A percentile compares a stretch with the other conserved stretches of the same genome.
These are phyloP conservation scores for Eleginops maclovinus DNA, from an alignment of 2,113 vertebrate genomes.

Conservation along the genomic window DNA sequence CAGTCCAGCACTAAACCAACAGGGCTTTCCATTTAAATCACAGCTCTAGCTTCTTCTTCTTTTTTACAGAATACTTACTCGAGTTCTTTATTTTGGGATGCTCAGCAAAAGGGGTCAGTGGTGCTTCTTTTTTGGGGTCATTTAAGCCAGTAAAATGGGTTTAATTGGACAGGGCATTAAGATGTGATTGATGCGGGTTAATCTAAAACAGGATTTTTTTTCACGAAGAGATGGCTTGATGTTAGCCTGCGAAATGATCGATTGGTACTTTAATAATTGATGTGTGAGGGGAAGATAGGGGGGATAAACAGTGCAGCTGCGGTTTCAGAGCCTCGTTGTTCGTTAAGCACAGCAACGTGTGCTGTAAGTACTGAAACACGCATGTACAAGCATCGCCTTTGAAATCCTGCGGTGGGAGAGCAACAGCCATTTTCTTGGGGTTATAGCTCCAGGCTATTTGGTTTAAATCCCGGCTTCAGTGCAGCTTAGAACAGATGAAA, in stretches of 20 bases:
- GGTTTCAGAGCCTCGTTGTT: conserved; percentile 77
- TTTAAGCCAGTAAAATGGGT: conserved; percentile 47
- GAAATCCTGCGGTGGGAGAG: conserved; percentile 74
- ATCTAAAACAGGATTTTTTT: conserved; percentile 69
- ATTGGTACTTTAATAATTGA: conserved; percentile 87
- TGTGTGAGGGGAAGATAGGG: conserved; percentile 76
- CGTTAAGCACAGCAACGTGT: conserved; percentile 79
- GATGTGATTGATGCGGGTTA: conserved; percentile 73
- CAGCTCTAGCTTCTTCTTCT: conserved; percentile 12
- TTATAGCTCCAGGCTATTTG: conserved; percentile 76
- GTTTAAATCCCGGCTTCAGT: conserved; percentile 55
- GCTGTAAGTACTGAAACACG: conserved; percentile 73
- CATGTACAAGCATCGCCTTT: conserved; percentile 67
- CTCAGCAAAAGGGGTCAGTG: conserved; percentile 14
- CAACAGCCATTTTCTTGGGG: conserved; percentile 76
- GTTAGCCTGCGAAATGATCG: conserved; percentile 82
- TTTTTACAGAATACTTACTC: background rate
- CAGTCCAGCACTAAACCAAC: conserved; percentile 44
- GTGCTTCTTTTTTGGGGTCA: conserved; percentile 28
- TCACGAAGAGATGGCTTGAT: conserved; percentile 73
- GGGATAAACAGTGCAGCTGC: conserved; percentile 81
- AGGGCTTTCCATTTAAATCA: conserved; percentile 64
- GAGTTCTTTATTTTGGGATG: conserved; percentile 12
- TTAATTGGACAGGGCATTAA: conserved; percentile 62
- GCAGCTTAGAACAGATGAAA: conserved; percentile 53